Evolutionary conservation across 92 coral and sea anemone genomes (phyloP).

Genomic region (Porites cylindrica): DNA sequence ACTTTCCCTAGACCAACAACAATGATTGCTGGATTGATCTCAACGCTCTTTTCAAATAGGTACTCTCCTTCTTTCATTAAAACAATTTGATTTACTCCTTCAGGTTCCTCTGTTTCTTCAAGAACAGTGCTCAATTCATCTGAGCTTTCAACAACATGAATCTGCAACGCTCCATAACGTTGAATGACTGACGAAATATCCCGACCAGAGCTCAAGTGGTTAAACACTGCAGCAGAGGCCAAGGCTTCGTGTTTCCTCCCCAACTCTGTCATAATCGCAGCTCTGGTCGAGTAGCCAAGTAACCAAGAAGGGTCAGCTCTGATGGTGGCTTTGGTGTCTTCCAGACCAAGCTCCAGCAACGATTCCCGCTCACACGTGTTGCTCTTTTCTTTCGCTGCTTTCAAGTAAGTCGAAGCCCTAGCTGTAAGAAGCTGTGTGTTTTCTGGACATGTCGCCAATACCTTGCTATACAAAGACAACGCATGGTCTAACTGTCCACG

Average conservation of each 20-base stretch:
- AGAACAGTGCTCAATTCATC: conserved; percentile 2
- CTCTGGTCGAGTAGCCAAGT: conserved; percentile 22
- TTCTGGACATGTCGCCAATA: not conserved
- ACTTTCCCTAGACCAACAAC: conserved; percentile 25
- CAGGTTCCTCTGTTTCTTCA: not conserved
- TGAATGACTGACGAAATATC: conserved; percentile 10
- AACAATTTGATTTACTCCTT: conserved; percentile 23
- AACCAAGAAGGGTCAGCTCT: conserved; percentile 16
- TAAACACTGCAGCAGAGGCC: conserved; percentile 31
- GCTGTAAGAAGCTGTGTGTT: conserved; percentile 5
- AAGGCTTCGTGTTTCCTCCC: conserved; percentile 23
- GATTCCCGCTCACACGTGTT: not conserved
- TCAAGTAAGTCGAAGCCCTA: not conserved
- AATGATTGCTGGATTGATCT: not conserved
- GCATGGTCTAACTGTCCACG: conserved; percentile 1
- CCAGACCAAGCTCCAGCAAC: not conserved
- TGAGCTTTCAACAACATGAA: conserved; percentile 8
- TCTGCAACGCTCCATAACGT: not conserved
- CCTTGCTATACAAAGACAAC: not conserved
- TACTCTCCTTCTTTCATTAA: conserved; percentile 25
- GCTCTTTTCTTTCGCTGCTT: not conserved
- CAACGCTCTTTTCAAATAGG: not conserved
- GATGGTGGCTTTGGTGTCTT: conserved; percentile 1
- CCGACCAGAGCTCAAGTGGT: conserved; percentile 27
- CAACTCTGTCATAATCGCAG: conserved; percentile 1